A percentile compares a stretch with the other conserved stretches of the same genome.
phyloP scores from a whole-genome alignment of 2,888 invertebrate genomes.

The Apamea anceps region DNA sequence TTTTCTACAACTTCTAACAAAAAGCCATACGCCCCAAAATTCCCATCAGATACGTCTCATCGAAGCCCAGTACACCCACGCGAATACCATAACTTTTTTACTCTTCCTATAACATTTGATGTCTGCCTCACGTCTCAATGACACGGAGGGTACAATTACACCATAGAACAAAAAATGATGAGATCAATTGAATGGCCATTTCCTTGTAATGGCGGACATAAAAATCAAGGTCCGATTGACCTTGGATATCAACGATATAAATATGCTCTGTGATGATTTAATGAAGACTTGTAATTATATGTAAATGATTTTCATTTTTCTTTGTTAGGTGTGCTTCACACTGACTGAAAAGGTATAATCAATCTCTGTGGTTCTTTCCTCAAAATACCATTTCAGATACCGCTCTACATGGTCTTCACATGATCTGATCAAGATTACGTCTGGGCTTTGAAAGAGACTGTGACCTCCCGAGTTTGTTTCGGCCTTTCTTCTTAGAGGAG shows the following conservation, averaged over 20 bases:
- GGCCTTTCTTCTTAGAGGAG: too few relatives aligned
- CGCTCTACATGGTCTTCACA: too few relatives aligned
- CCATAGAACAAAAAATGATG: conserved; percentile 55
- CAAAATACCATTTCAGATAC: too few relatives aligned
- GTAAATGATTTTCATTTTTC: conserved; percentile 44
- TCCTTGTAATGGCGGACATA: conserved; percentile 63
- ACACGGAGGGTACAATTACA: conserved; percentile 49
- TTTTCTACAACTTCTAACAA: not conserved
- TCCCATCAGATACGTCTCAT: not conserved
- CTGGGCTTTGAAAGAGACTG: too few relatives aligned
- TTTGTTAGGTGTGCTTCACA: conserved; percentile 1
- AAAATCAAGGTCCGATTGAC: conserved; percentile 62
- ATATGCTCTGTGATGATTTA: conserved; percentile 31
- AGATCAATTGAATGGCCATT: conserved; percentile 58
- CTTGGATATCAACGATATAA: conserved; percentile 39
- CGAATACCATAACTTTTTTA: conserved; percentile 23
- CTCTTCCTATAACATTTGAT: conserved; percentile 28
- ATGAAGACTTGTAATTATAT: conserved; percentile 27
- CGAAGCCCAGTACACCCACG: not conserved
- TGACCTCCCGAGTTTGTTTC: too few relatives aligned
- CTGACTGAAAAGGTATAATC: too few relatives aligned
- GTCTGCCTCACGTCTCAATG: conserved; percentile 29
- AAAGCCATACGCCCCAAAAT: conserved; percentile 11
- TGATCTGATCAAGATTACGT: too few relatives aligned
- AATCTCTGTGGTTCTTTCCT: too few relatives aligned